phyloP scores from a whole-genome alignment of 2,113 vertebrate genomes.

The Cairina moschata region DNA sequence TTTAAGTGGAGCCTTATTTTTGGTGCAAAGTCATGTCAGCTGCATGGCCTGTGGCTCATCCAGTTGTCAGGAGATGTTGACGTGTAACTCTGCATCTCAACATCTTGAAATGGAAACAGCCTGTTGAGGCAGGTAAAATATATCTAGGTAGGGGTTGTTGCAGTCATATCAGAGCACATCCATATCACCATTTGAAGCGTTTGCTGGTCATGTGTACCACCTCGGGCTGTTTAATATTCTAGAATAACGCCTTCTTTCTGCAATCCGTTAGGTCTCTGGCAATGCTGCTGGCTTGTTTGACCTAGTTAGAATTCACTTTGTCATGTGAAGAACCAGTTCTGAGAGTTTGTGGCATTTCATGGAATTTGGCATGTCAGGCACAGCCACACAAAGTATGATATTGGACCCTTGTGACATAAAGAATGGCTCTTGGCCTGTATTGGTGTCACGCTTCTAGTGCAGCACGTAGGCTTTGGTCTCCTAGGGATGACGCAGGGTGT shows the following conservation, averaged over 20 bases:
- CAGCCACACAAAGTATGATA: neutral
- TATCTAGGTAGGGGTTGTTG: neutral
- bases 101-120: neutral
- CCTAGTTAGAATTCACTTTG: neutral
- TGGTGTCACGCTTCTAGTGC: neutral
- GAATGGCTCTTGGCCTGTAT: neutral
- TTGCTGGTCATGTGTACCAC: neutral
- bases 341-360: neutral
- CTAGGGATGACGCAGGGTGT: neutral
- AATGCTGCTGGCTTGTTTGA: neutral
- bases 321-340: neutral
- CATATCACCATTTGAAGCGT: neutral
- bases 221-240: neutral
- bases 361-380: neutral
- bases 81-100: rapidly evolving
- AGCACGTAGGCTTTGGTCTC: rapidly evolving
- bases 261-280: neutral
- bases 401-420: neutral
- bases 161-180: rapidly evolving
- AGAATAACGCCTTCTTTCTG: neutral
- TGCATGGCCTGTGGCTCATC: neutral
- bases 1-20: neutral
- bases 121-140: neutral
- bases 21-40: neutral
- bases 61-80: neutral